phyloP scores from a whole-genome alignment of 2,888 invertebrate genomes.

The Icerya purchasi region DNA sequence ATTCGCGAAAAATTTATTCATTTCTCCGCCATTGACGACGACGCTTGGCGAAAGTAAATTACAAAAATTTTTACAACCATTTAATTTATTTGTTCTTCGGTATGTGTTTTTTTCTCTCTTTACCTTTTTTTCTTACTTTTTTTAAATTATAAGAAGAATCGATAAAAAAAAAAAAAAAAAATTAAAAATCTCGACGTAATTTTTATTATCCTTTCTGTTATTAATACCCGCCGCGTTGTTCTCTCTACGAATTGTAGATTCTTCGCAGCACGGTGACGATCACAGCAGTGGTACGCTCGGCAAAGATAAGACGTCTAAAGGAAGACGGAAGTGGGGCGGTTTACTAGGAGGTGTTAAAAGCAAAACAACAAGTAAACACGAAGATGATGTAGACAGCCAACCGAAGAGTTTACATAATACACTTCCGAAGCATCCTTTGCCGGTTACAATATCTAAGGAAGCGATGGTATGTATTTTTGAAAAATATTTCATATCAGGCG shows the following conservation, averaged over 20 bases:
- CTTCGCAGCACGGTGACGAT: slow-evolving; percentile 14
- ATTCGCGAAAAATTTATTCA: too few species aligned
- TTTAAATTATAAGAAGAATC: too few species aligned
- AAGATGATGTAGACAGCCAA: slow-evolving; percentile 10
- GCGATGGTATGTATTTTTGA: slow-evolving; percentile 46
- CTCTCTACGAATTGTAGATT: slow-evolving; percentile 12
- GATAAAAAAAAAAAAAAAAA: too few species aligned
- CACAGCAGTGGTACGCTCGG: slow-evolving; percentile 49
- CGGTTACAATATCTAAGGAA: slow-evolving; percentile 56
- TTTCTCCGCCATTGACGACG: too few species aligned
- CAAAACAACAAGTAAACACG: slow-evolving; percentile 20
- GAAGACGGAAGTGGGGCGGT: slow-evolving; percentile 27
- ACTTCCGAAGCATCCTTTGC: slow-evolving; percentile 22
- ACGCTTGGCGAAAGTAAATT: too few species aligned
- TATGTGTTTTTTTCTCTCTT: neutral
- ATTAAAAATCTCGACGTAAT: too few species aligned
- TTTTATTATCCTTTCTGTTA: too few species aligned
- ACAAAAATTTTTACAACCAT: too few species aligned
- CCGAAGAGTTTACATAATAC: slow-evolving; percentile 13
- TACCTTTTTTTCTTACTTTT: neutral
- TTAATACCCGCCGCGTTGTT: too few species aligned
- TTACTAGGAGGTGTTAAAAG: slow-evolving; percentile 35
- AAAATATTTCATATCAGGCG: too few species aligned
- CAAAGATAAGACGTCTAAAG: slow-evolving; percentile 31
- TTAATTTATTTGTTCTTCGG: neutral